Evolutionary conservation across 2,797 vertebrate genomes (phyloP).

Genomic region (Thripadectes ignobilis): DNA sequence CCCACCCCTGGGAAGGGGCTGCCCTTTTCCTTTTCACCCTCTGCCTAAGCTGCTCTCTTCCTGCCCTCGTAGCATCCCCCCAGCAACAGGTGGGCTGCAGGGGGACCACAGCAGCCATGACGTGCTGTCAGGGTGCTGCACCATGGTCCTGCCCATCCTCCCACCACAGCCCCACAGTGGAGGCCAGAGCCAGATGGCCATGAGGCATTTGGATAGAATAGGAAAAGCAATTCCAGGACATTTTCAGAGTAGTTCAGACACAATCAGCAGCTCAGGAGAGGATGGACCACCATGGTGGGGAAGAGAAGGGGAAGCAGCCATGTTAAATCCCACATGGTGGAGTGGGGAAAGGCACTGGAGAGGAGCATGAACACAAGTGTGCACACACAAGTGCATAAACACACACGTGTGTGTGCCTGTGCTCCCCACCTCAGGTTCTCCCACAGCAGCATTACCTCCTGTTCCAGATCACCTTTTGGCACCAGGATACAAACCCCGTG

Average conservation of each 20-base stretch:
- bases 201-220: neutral
- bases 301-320: neutral
- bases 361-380: neutral
- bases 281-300: fast-evolving
- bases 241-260: neutral
- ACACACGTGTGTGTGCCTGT: neutral
- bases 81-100: fast-evolving
- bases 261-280: neutral
- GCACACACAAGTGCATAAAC: neutral
- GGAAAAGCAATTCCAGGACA: neutral
- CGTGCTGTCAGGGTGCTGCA: neutral
- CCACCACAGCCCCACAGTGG: neutral
- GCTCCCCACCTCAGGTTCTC: too few relatives aligned
- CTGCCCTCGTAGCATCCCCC: neutral
- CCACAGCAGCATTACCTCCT: neutral
- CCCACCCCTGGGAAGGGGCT: neutral
- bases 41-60: neutral
- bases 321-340: fast-evolving
- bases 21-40: neutral
- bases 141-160: neutral
- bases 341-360: neutral
- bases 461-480: neutral
- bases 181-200: neutral
- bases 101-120: neutral
- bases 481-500: fast-evolving